Conservation (phyloP, 23 tunicate species). For the Corella eumyota region DNA sequence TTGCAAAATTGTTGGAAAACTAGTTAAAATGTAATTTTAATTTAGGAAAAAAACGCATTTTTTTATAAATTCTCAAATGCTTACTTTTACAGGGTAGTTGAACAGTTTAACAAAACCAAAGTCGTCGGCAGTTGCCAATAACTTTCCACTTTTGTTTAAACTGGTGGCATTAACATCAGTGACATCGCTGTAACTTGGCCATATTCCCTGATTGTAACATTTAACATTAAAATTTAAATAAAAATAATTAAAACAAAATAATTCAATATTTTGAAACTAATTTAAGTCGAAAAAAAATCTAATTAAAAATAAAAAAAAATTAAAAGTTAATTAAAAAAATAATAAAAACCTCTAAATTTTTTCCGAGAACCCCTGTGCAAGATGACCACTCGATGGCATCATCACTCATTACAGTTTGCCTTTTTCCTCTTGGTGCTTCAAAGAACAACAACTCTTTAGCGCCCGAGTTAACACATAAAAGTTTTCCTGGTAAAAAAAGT, state of each 20-base stretch:
- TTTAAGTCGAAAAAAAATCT: too few species aligned
- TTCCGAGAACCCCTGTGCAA: conserved; percentile 95
- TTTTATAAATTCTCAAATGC: background rate
- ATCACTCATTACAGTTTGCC: conserved; percentile 77
- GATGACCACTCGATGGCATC: conserved; percentile 77
- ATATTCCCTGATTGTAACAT: conserved; percentile 52
- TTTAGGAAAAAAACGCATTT: too few species aligned
- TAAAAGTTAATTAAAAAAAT: background rate
- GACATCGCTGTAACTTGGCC: conserved; percentile 97
- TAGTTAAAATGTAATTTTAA: too few species aligned
- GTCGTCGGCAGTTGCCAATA: conserved; percentile 88
- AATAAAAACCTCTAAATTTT: conserved; percentile 43
- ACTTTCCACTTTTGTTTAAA: conserved; percentile 17
- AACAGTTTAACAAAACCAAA: conserved; percentile 92
- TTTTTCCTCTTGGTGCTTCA: conserved; percentile 90
- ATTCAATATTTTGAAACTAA: too few species aligned
- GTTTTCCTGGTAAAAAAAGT: conserved; percentile 39
- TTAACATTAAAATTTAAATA: background rate
- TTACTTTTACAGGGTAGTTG: conserved; percentile 54
- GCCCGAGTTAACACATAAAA: conserved; percentile 79
- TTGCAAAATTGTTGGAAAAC: background rate
- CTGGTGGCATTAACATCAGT: conserved; percentile 88
- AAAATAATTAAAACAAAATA: background rate
- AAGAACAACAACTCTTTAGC: conserved; percentile 88
- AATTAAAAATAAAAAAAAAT: background rate